phyloP scores from a whole-genome alignment of 2,113 vertebrate genomes.

The Sander vitreus region DNA sequence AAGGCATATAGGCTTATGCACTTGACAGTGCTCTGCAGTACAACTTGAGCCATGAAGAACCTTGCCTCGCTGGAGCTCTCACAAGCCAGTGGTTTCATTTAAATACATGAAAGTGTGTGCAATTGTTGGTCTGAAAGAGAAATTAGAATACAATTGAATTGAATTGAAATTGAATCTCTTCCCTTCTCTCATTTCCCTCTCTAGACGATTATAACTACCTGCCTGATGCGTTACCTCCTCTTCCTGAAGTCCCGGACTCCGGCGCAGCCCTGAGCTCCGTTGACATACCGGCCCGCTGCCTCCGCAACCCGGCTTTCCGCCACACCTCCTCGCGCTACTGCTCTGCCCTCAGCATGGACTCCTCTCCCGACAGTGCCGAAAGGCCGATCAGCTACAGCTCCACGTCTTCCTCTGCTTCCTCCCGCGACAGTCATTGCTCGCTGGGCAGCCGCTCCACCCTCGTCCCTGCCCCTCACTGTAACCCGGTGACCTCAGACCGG shows the following conservation, averaged over 20 bases:
- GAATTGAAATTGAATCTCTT: too few species aligned
- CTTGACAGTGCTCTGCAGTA: background rate
- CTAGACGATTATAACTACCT: slow-evolving; percentile 89
- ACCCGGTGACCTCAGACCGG: slow-evolving; percentile 86
- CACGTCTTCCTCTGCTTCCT: slow-evolving; percentile 96
- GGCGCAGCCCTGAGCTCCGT: slow-evolving; percentile 81
- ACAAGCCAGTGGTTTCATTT: background rate
- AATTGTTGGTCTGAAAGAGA: background rate
- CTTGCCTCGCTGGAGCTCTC: background rate
- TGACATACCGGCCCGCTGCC: slow-evolving; percentile 79
- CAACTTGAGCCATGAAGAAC: background rate
- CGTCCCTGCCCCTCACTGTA: slow-evolving; percentile 88
- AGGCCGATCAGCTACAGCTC: slow-evolving; percentile 97
- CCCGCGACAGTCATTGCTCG: slow-evolving; percentile 96
- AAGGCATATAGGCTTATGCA: background rate
- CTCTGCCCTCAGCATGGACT: slow-evolving; percentile 90
- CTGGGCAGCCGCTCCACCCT: slow-evolving; percentile 93
- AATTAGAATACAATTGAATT: background rate
- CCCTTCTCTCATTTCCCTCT: slow-evolving; percentile 16
- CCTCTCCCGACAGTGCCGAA: slow-evolving; percentile 89
- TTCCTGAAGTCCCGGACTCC: slow-evolving; percentile 84
- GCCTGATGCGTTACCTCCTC: slow-evolving; percentile 86
- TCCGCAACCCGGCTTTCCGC: slow-evolving; percentile 77
- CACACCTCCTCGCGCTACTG: slow-evolving; percentile 76
- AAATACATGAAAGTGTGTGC: background rate